Evolutionary conservation across 2,888 invertebrate genomes (phyloP), one percentile per base, ranked within the genome.

Genomic region (Zygothrica quintamaculata): DNA sequence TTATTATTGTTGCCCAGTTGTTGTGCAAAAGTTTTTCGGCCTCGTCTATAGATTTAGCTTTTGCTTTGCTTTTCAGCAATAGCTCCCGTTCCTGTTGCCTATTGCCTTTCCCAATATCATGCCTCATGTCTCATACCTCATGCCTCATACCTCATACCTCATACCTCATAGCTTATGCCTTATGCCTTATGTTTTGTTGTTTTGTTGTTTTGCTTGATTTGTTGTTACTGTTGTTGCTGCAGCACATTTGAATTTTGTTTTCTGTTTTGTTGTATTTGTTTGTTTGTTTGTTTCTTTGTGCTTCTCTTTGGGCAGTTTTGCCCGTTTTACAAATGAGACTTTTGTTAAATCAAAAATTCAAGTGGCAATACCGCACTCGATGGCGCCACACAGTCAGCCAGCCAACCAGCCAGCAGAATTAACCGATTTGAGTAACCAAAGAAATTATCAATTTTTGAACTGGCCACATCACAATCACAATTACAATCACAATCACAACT

Each of bases 271-370:
- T n/a, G n/a, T n/a, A n/a, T n/a, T n/a, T n/a, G n/a, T n/a, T n/a
- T n/a, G n/a, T n/a, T n/a, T 31, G 12, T 18, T 40, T 57, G n/a
- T 26, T n/a, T n/a, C n/a, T n/a, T n/a, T n/a, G n/a, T n/a, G n/a
- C n/a, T n/a, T 50, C 43, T n/a, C 29, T 43, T 43, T 47, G 36
- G n/a, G 9, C 53, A 34, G 52, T 59, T 66, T 69, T 69, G 68
- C 53, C 50, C 78, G 82, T 70, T 78, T 81, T 85, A 81, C 80
- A 81, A 85, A 81, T 81, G 76, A 82, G 85, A 71, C 66, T 76
- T 80, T 81, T 81, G 80, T 81, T 81, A 78, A 81, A 81, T 81
- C 80, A 84, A 84, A 84, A 84, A 81, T 81, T 81, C 80, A 81
- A 81, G 80, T 81, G 80, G 80, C 80, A 81, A 81, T 65, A 76